phyloP scores from a whole-genome alignment of 2,888 invertebrate species.

The Ecliptopera silaceata region DNA sequence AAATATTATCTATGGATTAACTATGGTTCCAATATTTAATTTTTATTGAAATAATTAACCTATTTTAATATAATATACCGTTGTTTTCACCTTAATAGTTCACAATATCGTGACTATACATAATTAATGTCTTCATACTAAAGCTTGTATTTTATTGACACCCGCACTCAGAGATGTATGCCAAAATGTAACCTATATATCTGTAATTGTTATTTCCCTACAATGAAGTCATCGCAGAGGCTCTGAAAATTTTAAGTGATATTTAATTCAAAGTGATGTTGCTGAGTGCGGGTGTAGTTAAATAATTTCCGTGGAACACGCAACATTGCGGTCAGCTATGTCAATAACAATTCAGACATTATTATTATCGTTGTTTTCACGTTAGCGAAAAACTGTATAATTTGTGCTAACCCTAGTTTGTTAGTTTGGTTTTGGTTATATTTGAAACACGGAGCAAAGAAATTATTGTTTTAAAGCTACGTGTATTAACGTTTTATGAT shows the following conservation, averaged over 20 bases:
- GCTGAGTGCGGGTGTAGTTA: too few species aligned
- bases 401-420: neutral
- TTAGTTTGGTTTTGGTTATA: neutral
- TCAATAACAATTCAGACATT: slow-evolving; percentile 48
- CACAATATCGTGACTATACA: slow-evolving; percentile 41
- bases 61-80: slow-evolving; percentile 9
- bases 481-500: too few species aligned
- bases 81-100: slow-evolving; percentile 15
- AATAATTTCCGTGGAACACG: slow-evolving; percentile 57
- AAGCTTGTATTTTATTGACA: slow-evolving; percentile 49
- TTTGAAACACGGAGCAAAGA: neutral
- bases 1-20: neutral
- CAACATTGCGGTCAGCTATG: slow-evolving; percentile 50
- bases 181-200: too few species aligned
- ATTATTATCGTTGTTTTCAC: slow-evolving; percentile 52
- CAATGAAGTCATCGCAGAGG: too few species aligned
- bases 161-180: too few species aligned
- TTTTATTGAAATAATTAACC: slow-evolving; percentile 15
- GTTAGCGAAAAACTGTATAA: slow-evolving; percentile 37
- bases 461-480: neutral
- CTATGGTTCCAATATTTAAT: neutral
- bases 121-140: slow-evolving; percentile 46
- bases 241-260: too few species aligned
- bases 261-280: too few species aligned
- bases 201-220: too few species aligned